phyloP scores from a whole-genome alignment of 2,888 invertebrate genomes.

The Leptinotarsa rubiginosa region DNA sequence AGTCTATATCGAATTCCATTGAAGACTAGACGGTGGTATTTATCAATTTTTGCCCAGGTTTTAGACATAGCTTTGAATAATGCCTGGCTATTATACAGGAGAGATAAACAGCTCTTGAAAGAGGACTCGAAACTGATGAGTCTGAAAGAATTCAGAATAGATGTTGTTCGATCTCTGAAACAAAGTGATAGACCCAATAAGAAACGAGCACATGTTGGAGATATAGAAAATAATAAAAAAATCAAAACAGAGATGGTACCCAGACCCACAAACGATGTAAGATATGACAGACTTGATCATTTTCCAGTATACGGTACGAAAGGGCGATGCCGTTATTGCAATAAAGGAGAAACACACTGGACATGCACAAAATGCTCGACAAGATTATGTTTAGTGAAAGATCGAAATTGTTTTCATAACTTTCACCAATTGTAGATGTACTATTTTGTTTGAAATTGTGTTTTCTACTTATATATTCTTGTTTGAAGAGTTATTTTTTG shows the following conservation, averaged over 20 bases:
- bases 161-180: slow-evolving; percentile 4
- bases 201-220: slow-evolving; percentile 8
- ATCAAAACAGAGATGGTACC: slow-evolving; percentile 1
- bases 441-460: slow-evolving; percentile 6
- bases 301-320: slow-evolving; percentile 4
- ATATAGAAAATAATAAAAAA: slow-evolving; percentile 8
- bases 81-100: slow-evolving; percentile 30
- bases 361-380: slow-evolving; percentile 17
- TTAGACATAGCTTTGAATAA: slow-evolving; percentile 32
- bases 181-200: slow-evolving; percentile 10
- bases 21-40: slow-evolving; percentile 30
- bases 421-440: slow-evolving; percentile 14
- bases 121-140: neutral
- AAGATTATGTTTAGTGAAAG: slow-evolving; percentile 10
- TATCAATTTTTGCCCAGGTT: slow-evolving; percentile 26
- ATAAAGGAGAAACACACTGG: slow-evolving; percentile 14
- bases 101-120: slow-evolving; percentile 12
- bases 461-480: neutral
- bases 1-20: slow-evolving; percentile 31
- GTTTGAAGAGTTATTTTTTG: slow-evolving; percentile 11
- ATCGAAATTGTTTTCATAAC: slow-evolving; percentile 17
- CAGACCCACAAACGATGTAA: slow-evolving; percentile 15
- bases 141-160: slow-evolving; percentile 9
- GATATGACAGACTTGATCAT: slow-evolving; percentile 17
- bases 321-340: slow-evolving; percentile 22